Percentiles rank a stretch among this genome's conserved stretches.
Conservation (phyloP, 2,113 vertebrate species). For the Corythaixoides concolor region DNA sequence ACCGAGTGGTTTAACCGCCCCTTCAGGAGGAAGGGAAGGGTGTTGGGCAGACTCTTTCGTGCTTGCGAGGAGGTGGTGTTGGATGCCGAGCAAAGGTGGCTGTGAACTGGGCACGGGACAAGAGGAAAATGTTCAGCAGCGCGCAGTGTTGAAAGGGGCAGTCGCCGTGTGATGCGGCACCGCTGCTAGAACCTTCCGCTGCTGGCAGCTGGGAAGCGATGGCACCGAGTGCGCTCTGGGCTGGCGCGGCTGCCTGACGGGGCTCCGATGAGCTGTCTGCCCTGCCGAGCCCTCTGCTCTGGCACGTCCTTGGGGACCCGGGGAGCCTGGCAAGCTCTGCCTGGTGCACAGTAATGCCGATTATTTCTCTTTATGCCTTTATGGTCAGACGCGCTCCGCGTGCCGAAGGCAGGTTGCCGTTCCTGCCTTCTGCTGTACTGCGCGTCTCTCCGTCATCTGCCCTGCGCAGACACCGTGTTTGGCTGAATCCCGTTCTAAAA, state of each 20-base stretch:
- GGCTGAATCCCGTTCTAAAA: background rate
- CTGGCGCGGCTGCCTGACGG: background rate
- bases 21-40: background rate
- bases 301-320: background rate
- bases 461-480: fast-evolving
- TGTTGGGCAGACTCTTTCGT: background rate
- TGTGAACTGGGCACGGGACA: background rate
- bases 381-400: background rate
- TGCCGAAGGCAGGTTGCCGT: background rate
- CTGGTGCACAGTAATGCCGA: background rate
- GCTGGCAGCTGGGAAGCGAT: background rate
- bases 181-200: background rate
- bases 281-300: background rate
- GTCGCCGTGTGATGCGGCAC: background rate
- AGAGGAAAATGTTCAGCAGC: background rate
- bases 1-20: background rate
- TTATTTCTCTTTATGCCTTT: background rate
- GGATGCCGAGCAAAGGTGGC: background rate
- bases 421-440: background rate
- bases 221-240: background rate
- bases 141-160: background rate
- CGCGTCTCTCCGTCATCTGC: background rate
- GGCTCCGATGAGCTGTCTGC: background rate
- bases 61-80: background rate
- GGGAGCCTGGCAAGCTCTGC: background rate